Evolutionary conservation across 2,113 vertebrate genomes (phyloP).

Genomic region (Heterotilapia buettikoferi): DNA sequence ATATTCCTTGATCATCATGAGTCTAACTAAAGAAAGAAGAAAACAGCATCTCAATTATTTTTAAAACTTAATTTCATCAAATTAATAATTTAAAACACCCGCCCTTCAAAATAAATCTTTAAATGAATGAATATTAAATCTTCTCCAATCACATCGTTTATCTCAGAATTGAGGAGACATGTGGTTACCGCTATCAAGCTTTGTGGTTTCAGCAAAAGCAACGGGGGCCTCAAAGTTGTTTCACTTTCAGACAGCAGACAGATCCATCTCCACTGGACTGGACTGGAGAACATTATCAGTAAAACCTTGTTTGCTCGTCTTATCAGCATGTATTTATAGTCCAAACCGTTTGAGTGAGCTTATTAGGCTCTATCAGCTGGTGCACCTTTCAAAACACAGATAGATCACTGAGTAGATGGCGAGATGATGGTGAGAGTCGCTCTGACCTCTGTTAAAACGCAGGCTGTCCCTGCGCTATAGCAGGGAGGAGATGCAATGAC

Average conservation of each 20-base stretch:
- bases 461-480: constrained; percentile 5
- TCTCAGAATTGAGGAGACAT: background rate
- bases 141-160: background rate
- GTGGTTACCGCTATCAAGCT: background rate
- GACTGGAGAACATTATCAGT: background rate
- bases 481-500: background rate
- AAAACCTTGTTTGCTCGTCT: constrained; percentile 32
- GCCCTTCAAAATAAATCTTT: background rate
- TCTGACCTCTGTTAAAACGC: constrained; percentile 36
- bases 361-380: constrained; percentile 37
- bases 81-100: background rate
- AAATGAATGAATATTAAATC: background rate
- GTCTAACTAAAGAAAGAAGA: background rate
- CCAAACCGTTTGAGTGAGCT: constrained; percentile 45
- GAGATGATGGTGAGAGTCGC: background rate
- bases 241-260: background rate
- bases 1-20: background rate
- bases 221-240: background rate
- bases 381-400: constrained; percentile 54
- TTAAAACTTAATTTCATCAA: background rate
- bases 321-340: constrained; percentile 52
- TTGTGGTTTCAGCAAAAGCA: background rate
- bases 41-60: background rate
- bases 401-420: constrained; percentile 46
- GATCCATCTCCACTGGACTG: background rate